These are phyloP conservation scores for Nasonia vitripennis DNA, from an alignment of 1,140 invertebrate genomes.

Conservation along the genomic window DNA sequence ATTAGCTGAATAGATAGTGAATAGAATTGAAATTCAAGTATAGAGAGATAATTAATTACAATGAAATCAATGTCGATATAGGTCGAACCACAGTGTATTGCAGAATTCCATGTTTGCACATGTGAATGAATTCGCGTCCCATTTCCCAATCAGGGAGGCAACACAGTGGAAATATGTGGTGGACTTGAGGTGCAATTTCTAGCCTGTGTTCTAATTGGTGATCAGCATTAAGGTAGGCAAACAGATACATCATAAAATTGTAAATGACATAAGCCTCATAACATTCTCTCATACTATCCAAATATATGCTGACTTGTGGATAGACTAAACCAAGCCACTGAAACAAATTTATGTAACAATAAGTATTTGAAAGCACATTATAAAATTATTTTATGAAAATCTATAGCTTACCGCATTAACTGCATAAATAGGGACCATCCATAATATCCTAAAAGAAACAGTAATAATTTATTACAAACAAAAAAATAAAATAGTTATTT, in stretches of 20 bases:
- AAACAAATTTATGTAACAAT: conserved; percentile 55
- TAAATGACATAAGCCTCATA: conserved; percentile 98
- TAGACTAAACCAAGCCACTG: conserved; percentile 90
- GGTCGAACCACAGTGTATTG: conserved; percentile 95
- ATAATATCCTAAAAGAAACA: conserved; percentile 87
- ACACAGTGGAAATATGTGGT: conserved; percentile 90
- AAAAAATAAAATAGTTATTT: neutral
- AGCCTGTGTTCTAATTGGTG: conserved; percentile 87
- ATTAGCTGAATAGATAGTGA: neutral
- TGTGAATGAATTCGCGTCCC: conserved; percentile 93
- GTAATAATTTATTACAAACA: conserved; percentile 37
- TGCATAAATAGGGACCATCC: conserved; percentile 99
- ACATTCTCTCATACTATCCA: conserved; percentile 94
- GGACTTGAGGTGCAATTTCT: conserved; percentile 88
- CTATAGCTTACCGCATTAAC: conserved; percentile 89
- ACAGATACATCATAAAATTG: conserved; percentile 96
- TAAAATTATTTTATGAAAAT: conserved; percentile 7
- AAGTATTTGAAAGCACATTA: conserved; percentile 39
- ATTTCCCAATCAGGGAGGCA: conserved; percentile 91
- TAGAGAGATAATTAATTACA: conserved; percentile 79
- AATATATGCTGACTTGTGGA: conserved; percentile 90
- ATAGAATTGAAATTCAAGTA: conserved; percentile 20
- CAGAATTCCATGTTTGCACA: conserved; percentile 96
- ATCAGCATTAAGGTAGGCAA: conserved; percentile 92
- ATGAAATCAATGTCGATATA: conserved; percentile 90